A percentile compares a stretch with the other conserved stretches of the same genome.
Conservation (phyloP, 2,797 vertebrate species). For the Picus viridis region DNA sequence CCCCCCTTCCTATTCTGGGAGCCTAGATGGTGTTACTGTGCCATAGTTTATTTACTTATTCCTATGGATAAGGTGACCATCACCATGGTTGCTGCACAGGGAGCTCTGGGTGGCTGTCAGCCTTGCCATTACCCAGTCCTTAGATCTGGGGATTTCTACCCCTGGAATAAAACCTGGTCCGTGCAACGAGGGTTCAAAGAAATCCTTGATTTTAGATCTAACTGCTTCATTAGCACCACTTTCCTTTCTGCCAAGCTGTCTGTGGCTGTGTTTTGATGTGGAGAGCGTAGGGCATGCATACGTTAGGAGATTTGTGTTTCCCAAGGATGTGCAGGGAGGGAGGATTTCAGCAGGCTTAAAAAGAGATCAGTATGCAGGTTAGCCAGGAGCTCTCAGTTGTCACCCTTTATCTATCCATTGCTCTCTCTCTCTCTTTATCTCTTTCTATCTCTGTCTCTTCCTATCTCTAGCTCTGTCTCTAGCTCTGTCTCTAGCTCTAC, state of each 20-base stretch:
- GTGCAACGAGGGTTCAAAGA: not conserved
- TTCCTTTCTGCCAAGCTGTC: not conserved
- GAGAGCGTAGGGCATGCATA: not conserved
- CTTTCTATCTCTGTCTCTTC: too few species aligned
- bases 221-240: conserved; percentile 1
- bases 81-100: conserved; percentile 16
- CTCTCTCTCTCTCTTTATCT: not conserved
- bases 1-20: not conserved
- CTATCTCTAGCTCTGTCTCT: not conserved
- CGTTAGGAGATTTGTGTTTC: not conserved
- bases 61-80: conserved; percentile 34
- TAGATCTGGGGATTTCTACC: conserved; percentile 17
- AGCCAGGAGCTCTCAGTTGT: not conserved
- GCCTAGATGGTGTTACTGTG: not conserved
- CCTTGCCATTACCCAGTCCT: not conserved
- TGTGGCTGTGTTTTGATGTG: conserved; percentile 17
- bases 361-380: not conserved
- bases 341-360: conserved; percentile 34
- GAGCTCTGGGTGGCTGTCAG: not conserved
- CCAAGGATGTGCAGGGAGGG: not conserved
- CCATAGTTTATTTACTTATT: conserved; percentile 3
- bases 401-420: not conserved
- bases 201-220: not conserved
- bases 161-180: not conserved
- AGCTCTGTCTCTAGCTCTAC: not conserved